Evolutionary conservation across 2,888 invertebrate species (phyloP), one percentile per base, ranked within the genome.

Genomic region (Deroplatys truncata): DNA sequence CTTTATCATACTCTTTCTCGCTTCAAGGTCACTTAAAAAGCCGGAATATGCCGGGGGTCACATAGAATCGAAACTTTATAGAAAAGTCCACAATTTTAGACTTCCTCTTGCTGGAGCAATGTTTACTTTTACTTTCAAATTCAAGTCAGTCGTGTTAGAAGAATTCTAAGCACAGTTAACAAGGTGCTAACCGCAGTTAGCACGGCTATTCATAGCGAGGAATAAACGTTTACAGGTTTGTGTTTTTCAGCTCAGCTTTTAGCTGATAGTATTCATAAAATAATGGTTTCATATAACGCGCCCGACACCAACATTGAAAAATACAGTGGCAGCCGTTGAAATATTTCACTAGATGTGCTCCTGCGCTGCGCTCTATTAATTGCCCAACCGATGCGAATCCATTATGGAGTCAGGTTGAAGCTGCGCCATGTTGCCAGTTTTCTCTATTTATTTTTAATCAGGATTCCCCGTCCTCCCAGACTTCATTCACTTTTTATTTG

Each of bases 401-500:
- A 87, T 87, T 87, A 87, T 87, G 82, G 87, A 87, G 82, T 31
- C 87, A 87, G 87, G 87, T 87, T 87, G 87, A 82, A 87, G 82
- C 25, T 84, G 29, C 72, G 31, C 82, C 84, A 88, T 88, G 84
- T 88, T 84, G 85, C 85, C n/a, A 43, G 35, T 72, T 84, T 88
- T 72, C 85, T 88, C 82, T 82, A 88, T 85, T 84, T 85, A 84
- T 88, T 88, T 88, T 85, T 88, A 84, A 84, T 88, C 85, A 85
- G 88, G 56, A 72, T 72, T 72, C 56, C 56, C 56, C 56, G 56
- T 25, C 56, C 56, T 87, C 83, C 87, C 87, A 82, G 83, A 87
- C 87, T 87, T 87, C 87, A 87, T 87, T 87, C 87, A 82, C 82
- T 87, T 87, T 87, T 87, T 87, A 87, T 87, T 87, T 87, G 87